Percentiles rank a stretch among this genome's conserved stretches.
phyloP scores from a whole-genome alignment of 2,113 vertebrate species.

The Romanogobio albipinnatus region DNA sequence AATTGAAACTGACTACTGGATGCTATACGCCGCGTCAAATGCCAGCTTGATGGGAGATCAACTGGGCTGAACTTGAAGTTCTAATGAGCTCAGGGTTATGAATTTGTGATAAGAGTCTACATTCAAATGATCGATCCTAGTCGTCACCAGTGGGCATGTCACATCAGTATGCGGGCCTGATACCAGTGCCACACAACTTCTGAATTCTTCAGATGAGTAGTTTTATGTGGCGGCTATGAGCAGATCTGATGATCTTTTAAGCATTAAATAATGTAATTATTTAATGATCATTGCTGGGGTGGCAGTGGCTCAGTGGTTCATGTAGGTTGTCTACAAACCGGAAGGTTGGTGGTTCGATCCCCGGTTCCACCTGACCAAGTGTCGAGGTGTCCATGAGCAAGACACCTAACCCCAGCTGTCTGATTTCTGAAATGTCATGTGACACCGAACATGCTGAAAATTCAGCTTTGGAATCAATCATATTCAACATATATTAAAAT shows the following conservation, averaged over 20 bases:
- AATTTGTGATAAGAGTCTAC: constrained; percentile 28
- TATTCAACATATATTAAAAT: no score
- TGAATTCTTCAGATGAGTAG: neutral
- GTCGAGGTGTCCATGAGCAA: no score
- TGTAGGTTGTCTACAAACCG: no score
- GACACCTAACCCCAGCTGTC: no score
- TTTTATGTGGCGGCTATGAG: neutral
- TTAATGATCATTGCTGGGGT: no score
- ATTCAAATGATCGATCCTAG: constrained; percentile 13
- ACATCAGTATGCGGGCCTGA: neutral
- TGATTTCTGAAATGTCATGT: no score
- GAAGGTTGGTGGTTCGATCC: no score
- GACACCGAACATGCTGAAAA: no score
- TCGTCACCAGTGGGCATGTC: neutral
- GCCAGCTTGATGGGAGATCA: constrained; percentile 11
- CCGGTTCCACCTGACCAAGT: no score
- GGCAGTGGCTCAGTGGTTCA: no score
- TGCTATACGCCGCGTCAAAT: constrained; percentile 5
- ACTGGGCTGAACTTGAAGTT: neutral
- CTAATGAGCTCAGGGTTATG: constrained; percentile 15
- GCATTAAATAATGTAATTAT: neutral
- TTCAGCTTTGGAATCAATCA: no score
- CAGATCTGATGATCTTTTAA: neutral
- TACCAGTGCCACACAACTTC: neutral
- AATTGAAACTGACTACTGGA: constrained; percentile 50